These are phyloP conservation scores for Cephus rjabovi DNA, from an alignment of 2,888 invertebrate genomes.

Conservation along the genomic window DNA sequence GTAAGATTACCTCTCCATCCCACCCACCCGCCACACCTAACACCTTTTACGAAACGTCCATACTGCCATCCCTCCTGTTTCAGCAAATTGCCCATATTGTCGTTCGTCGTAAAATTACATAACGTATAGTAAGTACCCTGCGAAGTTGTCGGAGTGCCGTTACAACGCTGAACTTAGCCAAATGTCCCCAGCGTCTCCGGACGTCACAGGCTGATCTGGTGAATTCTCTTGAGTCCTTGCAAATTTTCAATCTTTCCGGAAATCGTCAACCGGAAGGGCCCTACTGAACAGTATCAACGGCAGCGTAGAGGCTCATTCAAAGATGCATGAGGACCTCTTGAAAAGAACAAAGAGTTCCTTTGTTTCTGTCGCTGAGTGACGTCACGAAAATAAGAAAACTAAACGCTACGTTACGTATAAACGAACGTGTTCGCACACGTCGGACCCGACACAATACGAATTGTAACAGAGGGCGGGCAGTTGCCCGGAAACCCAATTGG, in stretches of 20 bases:
- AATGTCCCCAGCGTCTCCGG: background rate
- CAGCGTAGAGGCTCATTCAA: background rate
- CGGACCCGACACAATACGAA: too few species aligned
- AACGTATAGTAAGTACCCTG: background rate
- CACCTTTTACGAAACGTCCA: background rate
- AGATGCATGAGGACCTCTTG: background rate
- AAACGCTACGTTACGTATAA: background rate
- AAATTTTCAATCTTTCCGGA: background rate
- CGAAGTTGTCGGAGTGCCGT: background rate
- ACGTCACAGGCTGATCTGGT: background rate
- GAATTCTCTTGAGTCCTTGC: background rate
- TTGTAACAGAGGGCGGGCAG: too few species aligned
- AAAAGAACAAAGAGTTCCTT: background rate
- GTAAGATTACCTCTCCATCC: constrained; percentile 6
- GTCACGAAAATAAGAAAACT: background rate
- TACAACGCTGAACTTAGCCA: background rate
- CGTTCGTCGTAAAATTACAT: background rate
- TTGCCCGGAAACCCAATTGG: too few species aligned
- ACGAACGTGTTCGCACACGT: too few species aligned
- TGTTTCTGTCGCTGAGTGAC: background rate
- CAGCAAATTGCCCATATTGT: constrained; percentile 13
- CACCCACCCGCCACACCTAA: background rate
- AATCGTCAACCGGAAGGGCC: background rate
- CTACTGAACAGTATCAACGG: background rate
- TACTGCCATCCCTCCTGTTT: background rate